These are phyloP conservation scores for Cercocebus atys DNA, from an alignment of 2,113 vertebrate genomes.

Conservation along the genomic window DNA sequence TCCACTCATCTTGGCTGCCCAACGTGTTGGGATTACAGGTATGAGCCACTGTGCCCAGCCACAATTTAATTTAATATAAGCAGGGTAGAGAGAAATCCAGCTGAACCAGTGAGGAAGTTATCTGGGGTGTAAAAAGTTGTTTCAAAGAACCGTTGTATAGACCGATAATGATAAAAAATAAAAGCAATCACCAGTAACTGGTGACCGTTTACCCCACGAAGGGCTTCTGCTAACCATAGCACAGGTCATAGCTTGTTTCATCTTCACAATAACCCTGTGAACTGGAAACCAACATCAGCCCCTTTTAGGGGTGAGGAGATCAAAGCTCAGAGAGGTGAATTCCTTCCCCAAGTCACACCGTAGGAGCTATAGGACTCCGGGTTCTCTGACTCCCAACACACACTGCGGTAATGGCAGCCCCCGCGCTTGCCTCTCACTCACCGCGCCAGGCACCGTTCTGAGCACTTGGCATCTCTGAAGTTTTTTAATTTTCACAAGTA, in stretches of 20 bases:
- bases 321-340: background rate
- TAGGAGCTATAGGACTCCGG: background rate
- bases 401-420: background rate
- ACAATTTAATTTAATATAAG: background rate
- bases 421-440: background rate
- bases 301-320: background rate
- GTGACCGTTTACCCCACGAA: rapidly evolving
- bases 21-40: too few species aligned
- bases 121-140: background rate
- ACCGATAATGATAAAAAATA: background rate
- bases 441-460: background rate
- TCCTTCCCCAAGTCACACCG: background rate
- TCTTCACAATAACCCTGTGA: rapidly evolving
- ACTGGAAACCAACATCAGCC: rapidly evolving
- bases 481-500: background rate
- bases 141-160: background rate
- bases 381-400: rapidly evolving
- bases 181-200: rapidly evolving
- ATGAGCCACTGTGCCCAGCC: too few species aligned
- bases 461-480: too few species aligned
- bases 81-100: background rate
- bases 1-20: too few species aligned
- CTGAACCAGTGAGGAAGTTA: background rate
- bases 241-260: background rate
- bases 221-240: rapidly evolving